phyloP scores from a whole-genome alignment of 2,113 vertebrate species.

The Megaptera novaeangliae region DNA sequence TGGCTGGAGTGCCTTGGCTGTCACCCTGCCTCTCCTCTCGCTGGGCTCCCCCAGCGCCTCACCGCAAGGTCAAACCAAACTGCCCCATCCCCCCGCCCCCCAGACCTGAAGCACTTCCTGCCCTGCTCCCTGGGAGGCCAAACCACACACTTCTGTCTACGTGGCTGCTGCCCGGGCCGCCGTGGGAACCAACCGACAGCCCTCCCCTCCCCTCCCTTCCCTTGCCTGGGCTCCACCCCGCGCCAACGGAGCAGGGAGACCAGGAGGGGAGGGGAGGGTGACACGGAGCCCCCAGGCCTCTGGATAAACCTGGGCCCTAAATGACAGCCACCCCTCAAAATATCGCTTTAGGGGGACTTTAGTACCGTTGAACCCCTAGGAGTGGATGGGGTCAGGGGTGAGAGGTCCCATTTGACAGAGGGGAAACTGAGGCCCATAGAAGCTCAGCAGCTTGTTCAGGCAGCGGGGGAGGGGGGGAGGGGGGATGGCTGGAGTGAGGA shows the following conservation, averaged over 20 bases:
- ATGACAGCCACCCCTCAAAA: neutral
- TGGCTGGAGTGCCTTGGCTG: neutral
- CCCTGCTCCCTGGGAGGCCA: constrained; percentile 55
- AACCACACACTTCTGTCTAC: neutral
- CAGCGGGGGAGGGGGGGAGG: neutral
- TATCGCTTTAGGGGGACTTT: neutral
- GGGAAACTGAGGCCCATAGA: neutral
- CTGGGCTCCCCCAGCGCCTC: neutral
- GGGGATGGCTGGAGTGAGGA: neutral
- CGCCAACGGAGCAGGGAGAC: neutral
- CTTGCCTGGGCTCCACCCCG: neutral
- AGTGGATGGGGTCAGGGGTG: neutral
- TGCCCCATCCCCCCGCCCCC: neutral
- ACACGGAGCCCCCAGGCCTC: neutral
- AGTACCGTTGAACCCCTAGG: neutral
- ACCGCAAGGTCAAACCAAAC: constrained; percentile 48
- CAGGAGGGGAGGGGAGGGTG: neutral
- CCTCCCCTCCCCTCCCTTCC: neutral
- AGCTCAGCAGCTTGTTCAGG: neutral
- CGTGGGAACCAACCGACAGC: constrained; percentile 63
- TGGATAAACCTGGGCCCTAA: neutral
- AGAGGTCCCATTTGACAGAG: neutral
- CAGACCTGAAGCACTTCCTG: constrained; percentile 66
- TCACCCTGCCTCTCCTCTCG: fast-evolving
- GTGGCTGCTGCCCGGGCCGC: neutral